phyloP scores from a whole-genome alignment of 2,797 vertebrate genomes.

The Lithobates sylvaticus region DNA sequence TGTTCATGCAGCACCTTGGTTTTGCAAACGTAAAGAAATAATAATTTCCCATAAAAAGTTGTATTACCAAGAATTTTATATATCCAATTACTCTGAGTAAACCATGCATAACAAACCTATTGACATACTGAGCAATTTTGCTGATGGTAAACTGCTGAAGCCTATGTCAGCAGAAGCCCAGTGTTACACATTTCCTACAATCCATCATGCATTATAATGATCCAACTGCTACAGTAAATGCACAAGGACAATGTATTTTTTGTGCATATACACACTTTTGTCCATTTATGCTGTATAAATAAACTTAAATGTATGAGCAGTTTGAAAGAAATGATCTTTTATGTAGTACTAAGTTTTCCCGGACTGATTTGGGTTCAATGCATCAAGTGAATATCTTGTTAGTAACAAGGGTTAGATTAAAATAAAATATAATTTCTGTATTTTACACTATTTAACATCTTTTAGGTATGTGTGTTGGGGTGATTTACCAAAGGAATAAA shows the following conservation, averaged over 20 bases:
- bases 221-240: conserved; percentile 24
- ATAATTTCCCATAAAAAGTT: conserved; percentile 35
- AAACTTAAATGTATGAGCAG: not conserved
- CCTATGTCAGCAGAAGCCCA: conserved; percentile 50
- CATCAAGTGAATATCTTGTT: not conserved
- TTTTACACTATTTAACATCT: not conserved
- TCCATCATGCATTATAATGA: conserved; percentile 50
- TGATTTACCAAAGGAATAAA: not conserved
- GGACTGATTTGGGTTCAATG: not conserved
- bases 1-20: not conserved
- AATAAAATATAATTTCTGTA: not conserved
- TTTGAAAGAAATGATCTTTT: not conserved
- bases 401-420: not conserved
- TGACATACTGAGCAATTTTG: conserved; percentile 53
- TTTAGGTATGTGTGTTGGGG: not conserved
- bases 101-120: conserved; percentile 56
- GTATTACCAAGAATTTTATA: conserved; percentile 44
- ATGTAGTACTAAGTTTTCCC: not conserved
- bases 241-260: not conserved
- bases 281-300: not conserved
- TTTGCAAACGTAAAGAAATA: not conserved
- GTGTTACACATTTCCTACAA: conserved; percentile 34
- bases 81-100: conserved; percentile 56
- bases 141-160: conserved; percentile 41
- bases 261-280: not conserved